Evolutionary conservation across 2,888 invertebrate species (phyloP).

Genomic region (Pegoplata infirma): DNA sequence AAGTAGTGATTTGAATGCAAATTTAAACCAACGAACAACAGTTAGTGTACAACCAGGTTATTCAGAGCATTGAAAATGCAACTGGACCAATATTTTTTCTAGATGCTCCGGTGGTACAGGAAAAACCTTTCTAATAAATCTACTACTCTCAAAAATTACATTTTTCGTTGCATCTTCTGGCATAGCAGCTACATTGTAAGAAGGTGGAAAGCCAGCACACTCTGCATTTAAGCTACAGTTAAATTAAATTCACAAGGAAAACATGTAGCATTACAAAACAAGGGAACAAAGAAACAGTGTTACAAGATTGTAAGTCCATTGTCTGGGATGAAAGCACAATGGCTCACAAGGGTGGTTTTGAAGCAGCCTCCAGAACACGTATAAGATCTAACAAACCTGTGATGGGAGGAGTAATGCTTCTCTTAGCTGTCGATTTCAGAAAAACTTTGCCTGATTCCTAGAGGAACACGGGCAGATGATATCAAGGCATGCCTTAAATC

Average conservation of each 20-base stretch:
- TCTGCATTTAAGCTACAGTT: background rate
- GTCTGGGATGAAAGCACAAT: background rate
- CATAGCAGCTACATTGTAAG: background rate
- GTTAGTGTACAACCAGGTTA: constrained; percentile 2
- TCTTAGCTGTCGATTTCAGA: background rate
- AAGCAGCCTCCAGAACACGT: background rate
- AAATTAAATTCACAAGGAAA: background rate
- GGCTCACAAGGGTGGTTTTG: background rate
- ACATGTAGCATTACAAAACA: background rate
- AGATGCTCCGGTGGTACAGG: constrained; percentile 29
- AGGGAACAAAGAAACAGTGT: background rate
- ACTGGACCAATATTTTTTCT: constrained; percentile 21
- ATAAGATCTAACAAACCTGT: background rate
- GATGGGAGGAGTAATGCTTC: background rate
- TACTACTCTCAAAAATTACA: constrained; percentile 1
- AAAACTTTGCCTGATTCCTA: background rate
- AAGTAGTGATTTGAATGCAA: too few relatives aligned
- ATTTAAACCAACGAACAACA: constrained; percentile 33
- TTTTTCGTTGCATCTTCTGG: background rate
- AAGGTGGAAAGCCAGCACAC: background rate
- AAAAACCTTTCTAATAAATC: constrained; percentile 13
- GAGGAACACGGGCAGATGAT: background rate
- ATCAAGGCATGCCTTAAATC: background rate
- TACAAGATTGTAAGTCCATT: background rate
- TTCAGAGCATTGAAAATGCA: background rate